Conservation (phyloP, 2,888 invertebrate genomes). For the Yponomeuta malinellus region DNA sequence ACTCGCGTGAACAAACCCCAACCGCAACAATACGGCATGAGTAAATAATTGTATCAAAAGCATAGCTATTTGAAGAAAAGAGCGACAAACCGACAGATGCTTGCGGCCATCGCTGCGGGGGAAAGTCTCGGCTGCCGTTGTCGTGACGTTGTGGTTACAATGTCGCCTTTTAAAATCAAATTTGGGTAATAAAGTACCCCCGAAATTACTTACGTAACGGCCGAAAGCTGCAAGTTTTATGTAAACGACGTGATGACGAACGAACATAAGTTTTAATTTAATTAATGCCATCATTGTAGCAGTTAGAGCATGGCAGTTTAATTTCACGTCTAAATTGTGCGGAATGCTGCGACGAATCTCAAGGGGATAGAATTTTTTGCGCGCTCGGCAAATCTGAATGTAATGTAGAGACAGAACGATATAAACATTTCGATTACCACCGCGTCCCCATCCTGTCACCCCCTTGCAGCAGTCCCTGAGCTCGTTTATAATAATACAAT, state of each 20-base stretch:
- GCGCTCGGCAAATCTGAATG: slow-evolving; percentile 3
- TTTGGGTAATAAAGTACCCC: slow-evolving; percentile 50
- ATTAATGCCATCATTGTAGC: slow-evolving; percentile 18
- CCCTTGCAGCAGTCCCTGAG: slow-evolving; percentile 8
- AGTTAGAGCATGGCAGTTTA: not conserved
- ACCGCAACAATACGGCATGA: slow-evolving; percentile 61
- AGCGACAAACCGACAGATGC: slow-evolving; percentile 73
- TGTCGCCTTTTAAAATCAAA: slow-evolving; percentile 68
- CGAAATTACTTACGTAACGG: slow-evolving; percentile 45
- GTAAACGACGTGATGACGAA: slow-evolving; percentile 40
- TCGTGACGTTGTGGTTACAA: slow-evolving; percentile 66
- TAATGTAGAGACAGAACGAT: not conserved
- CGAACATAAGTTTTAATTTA: slow-evolving; percentile 20
- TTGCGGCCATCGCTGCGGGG: slow-evolving; percentile 65
- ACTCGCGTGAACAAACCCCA: slow-evolving; percentile 43
- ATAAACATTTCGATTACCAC: not conserved
- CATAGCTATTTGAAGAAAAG: slow-evolving; percentile 60
- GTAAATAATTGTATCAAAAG: slow-evolving; percentile 55
- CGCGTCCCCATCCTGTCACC: slow-evolving; percentile 3
- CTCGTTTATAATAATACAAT: slow-evolving; percentile 14
- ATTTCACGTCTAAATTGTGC: not conserved
- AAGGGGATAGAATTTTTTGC: not conserved
- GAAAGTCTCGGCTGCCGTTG: slow-evolving; percentile 45
- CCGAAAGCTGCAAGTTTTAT: slow-evolving; percentile 40
- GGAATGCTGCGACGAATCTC: not conserved